Conservation (phyloP, 2,888 invertebrate genomes). For the Cylloceria caligata region DNA sequence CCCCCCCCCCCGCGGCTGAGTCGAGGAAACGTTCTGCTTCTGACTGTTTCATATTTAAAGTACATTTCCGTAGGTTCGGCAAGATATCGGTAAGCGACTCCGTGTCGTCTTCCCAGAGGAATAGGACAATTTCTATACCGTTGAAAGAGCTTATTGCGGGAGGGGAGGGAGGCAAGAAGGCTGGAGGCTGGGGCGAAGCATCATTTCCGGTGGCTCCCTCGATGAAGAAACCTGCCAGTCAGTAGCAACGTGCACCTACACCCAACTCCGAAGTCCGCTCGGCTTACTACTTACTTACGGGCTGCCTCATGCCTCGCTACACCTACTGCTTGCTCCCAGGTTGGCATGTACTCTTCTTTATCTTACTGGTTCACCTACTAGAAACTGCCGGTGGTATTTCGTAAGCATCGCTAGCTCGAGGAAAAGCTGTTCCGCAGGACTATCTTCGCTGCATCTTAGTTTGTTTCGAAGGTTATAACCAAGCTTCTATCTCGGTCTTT, state of each 20-base stretch:
- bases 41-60: conserved; percentile 84
- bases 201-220: conserved; percentile 84
- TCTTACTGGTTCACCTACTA: conserved; percentile 14
- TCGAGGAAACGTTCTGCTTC: conserved; percentile 68
- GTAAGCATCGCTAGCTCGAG: conserved; percentile 22
- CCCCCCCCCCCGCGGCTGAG: conserved; percentile 8
- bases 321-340: conserved; percentile 70
- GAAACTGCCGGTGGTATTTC: conserved; percentile 20
- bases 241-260: conserved; percentile 77
- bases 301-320: conserved; percentile 79
- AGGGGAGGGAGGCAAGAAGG: background rate
- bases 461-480: background rate
- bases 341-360: conserved; percentile 32
- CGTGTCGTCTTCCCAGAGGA: conserved; percentile 37
- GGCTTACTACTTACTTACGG: conserved; percentile 73
- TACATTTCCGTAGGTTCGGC: conserved; percentile 79
- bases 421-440: conserved; percentile 15
- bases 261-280: conserved; percentile 64
- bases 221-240: conserved; percentile 84
- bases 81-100: conserved; percentile 76
- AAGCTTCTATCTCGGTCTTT: background rate
- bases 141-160: conserved; percentile 1
- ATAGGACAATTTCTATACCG: conserved; percentile 77
- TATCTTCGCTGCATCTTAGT: conserved; percentile 4
- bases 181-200: conserved; percentile 67